Conservation (phyloP, 2,797 vertebrate species). For the Crocidura indochinensis region DNA sequence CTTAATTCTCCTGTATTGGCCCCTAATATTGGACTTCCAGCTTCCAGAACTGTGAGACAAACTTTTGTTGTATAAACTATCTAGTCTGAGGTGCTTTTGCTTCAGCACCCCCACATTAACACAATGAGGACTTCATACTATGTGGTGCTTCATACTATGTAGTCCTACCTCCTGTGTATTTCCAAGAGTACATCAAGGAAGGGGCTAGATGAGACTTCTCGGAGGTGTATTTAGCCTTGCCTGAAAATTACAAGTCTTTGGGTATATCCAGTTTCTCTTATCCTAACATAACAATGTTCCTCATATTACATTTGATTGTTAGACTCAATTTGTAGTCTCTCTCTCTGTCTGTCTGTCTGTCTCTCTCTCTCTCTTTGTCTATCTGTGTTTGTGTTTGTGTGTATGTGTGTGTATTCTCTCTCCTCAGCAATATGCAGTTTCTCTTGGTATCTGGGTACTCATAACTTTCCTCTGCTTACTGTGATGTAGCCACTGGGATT, state of each 20-base stretch:
- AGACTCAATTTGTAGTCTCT: no score
- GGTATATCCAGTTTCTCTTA: neutral
- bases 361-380: no score
- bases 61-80: neutral
- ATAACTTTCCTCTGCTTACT: neutral
- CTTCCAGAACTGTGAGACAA: neutral
- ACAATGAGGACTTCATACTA: neutral
- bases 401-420: no score
- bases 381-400: no score
- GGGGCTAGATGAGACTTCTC: neutral
- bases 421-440: no score
- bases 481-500: neutral
- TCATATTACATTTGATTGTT: neutral
- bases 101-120: neutral
- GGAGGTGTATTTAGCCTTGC: neutral
- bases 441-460: neutral
- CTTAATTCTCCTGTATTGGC: no score
- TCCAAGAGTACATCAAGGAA: neutral
- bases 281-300: no score
- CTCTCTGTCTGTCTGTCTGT: no score
- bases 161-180: neutral
- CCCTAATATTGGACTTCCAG: neutral
- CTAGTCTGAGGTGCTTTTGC: neutral
- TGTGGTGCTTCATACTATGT: neutral
- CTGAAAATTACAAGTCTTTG: neutral